A percentile compares a stretch with the other conserved stretches of the same genome.
These are phyloP conservation scores for Catocala fraxini DNA, from an alignment of 2,888 invertebrate species.

Conservation along the genomic window DNA sequence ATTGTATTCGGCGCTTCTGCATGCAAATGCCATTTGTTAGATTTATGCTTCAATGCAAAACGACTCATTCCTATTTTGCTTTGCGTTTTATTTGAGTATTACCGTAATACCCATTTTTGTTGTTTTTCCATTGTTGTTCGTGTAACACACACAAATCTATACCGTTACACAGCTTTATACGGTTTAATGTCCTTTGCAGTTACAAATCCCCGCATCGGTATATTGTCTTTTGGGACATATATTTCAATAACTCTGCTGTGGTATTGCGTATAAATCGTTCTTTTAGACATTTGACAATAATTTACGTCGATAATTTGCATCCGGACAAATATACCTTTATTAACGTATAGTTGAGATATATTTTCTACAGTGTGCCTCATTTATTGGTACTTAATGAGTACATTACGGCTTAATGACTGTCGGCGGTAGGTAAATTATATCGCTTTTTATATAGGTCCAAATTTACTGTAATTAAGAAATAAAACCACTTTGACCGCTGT, in stretches of 20 bases:
- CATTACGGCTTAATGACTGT: constrained; percentile 52
- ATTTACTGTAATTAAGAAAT: constrained; percentile 36
- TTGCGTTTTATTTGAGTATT: constrained; percentile 77
- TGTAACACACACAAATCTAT: constrained; percentile 50
- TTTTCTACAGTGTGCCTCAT: constrained; percentile 40
- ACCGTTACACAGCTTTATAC: constrained; percentile 57
- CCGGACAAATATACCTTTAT: constrained; percentile 63
- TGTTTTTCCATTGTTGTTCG: constrained; percentile 64
- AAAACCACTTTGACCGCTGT: constrained; percentile 56
- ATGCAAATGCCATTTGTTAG: constrained; percentile 77
- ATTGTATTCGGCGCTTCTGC: constrained; percentile 60
- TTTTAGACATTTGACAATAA: constrained; percentile 81
- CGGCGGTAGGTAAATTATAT: constrained; percentile 42
- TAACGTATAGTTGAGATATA: constrained; percentile 58
- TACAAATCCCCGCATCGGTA: constrained; percentile 57
- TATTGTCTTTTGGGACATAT: constrained; percentile 82
- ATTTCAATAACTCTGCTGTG: constrained; percentile 82
- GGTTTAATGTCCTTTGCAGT: constrained; percentile 59
- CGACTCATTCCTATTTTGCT: constrained; percentile 78
- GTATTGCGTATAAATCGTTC: constrained; percentile 81
- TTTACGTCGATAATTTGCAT: constrained; percentile 77
- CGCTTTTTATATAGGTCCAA: constrained; percentile 14
- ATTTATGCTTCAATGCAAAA: constrained; percentile 78
- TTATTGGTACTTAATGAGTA: constrained; percentile 45
- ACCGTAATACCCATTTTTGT: constrained; percentile 73